A percentile compares a stretch with the other conserved stretches of the same genome.
Conservation (phyloP, 2,797 vertebrate species). For the Hipposideros larvatus region DNA sequence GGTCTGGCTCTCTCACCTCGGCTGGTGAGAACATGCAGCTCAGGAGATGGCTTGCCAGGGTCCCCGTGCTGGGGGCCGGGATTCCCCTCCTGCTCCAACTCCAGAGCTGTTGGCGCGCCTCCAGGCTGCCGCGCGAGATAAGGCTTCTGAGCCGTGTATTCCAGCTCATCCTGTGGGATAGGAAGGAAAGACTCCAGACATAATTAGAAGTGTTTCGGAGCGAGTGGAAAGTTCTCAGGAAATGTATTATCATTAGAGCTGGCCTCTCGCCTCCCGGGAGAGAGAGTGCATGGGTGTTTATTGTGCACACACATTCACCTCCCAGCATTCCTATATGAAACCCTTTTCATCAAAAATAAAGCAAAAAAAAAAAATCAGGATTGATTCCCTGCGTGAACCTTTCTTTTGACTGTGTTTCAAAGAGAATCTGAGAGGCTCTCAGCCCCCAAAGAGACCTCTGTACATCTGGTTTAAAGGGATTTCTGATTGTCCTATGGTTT, state of each 20-base stretch:
- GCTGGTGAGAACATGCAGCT: background rate
- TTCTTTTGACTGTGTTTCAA: background rate
- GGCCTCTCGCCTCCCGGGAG: constrained; percentile 16
- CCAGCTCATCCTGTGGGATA: constrained; percentile 84
- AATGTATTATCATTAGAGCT: constrained; percentile 78
- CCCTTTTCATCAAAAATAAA: background rate
- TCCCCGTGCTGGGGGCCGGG: background rate
- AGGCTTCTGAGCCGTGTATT: constrained; percentile 77
- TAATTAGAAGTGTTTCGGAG: constrained; percentile 84
- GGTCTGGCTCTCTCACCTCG: no score
- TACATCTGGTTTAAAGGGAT: background rate
- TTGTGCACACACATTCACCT: accelerated
- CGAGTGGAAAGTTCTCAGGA: constrained; percentile 86
- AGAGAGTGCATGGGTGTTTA: background rate
- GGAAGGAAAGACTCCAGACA: constrained; percentile 88
- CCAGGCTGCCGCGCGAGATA: constrained; percentile 58
- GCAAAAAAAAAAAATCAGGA: background rate
- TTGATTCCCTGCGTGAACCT: background rate
- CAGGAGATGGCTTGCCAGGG: background rate
- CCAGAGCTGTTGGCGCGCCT: constrained; percentile 19
- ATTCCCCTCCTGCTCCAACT: background rate
- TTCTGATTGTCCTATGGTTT: background rate
- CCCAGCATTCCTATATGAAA: background rate
- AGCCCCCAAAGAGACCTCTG: background rate
- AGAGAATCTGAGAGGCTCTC: background rate